Conservation (phyloP, 1,140 invertebrate species). For the Stegodyphus mimosarum region DNA sequence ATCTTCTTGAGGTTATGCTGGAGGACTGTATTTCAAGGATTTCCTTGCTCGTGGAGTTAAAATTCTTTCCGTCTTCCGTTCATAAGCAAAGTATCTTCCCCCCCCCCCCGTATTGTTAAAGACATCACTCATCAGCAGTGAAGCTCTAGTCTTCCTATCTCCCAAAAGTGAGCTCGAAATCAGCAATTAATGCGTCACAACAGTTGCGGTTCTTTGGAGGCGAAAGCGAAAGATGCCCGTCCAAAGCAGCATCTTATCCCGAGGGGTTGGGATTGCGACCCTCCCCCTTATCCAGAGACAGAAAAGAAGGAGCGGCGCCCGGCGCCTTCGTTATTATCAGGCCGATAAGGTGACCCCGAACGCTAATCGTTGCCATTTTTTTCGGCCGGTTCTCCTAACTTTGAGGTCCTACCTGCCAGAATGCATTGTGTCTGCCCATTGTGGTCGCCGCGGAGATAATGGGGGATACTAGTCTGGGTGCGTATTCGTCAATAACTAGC, state of each 20-base stretch:
- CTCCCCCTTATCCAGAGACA: conserved; percentile 6
- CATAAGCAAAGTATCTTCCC: not conserved
- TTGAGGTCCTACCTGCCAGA: not conserved
- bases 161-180: not conserved
- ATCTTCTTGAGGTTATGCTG: no score
- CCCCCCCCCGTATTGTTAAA: not conserved
- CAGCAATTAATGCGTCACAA: not conserved
- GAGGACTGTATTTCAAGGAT: no score
- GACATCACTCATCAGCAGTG: not conserved
- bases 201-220: not conserved
- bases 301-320: not conserved
- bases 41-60: no score
- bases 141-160: not conserved
- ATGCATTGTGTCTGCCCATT: not conserved
- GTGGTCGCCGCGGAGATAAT: not conserved
- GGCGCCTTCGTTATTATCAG: conserved; percentile 9
- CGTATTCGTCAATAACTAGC: not conserved
- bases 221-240: not conserved
- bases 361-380: not conserved
- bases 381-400: not conserved
- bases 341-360: conserved; percentile 1
- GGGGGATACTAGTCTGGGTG: not conserved
- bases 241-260: not conserved
- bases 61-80: no score
- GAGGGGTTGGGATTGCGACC: not conserved